Evolutionary conservation across 2,113 vertebrate genomes (phyloP).

Genomic region (Rutilus rutilus): DNA sequence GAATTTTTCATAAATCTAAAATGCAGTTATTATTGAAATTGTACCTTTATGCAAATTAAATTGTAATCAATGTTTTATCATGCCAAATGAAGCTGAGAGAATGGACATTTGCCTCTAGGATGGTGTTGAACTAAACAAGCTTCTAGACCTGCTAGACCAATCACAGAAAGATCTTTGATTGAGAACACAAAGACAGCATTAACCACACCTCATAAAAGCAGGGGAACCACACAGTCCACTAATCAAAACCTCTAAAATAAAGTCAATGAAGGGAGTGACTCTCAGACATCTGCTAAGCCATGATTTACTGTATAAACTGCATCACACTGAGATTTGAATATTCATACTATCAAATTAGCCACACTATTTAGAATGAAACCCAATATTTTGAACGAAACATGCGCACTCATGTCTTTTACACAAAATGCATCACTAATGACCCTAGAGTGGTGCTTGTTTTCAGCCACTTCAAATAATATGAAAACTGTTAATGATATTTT

Average conservation of each 20-base stretch:
- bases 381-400: background rate
- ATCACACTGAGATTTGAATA: background rate
- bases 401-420: background rate
- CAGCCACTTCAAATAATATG: background rate
- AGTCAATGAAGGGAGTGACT: slow-evolving; percentile 9
- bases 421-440: background rate
- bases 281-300: background rate
- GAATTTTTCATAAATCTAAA: background rate
- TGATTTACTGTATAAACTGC: background rate
- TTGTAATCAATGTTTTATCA: slow-evolving; percentile 13
- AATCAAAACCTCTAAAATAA: slow-evolving; percentile 39
- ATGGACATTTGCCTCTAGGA: background rate
- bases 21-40: background rate
- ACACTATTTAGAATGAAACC: background rate
- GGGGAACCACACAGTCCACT: slow-evolving; percentile 8
- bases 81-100: background rate
- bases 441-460: background rate
- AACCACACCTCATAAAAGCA: slow-evolving; percentile 20
- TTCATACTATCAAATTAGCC: background rate
- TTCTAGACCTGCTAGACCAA: slow-evolving; percentile 17
- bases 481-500: slow-evolving; percentile 1
- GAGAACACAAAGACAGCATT: background rate
- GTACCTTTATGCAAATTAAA: background rate
- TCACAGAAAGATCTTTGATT: slow-evolving; percentile 25
- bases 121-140: background rate